Conservation (phyloP, 2,888 invertebrate species). For the Eupithecia insigniata region DNA sequence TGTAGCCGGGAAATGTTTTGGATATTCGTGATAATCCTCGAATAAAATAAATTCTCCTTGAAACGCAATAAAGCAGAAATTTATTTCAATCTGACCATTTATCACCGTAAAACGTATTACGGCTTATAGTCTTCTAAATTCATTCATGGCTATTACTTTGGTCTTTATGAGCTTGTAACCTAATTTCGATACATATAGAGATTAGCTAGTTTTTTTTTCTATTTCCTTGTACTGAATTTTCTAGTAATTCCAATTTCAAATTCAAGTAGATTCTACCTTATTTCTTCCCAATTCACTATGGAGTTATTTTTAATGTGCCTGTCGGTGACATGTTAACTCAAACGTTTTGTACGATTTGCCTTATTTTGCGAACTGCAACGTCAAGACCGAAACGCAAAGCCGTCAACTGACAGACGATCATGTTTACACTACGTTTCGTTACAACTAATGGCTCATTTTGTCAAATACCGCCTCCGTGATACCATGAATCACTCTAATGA, state of each 20-base stretch:
- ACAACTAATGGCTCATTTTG: constrained; percentile 73
- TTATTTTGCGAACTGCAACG: constrained; percentile 38
- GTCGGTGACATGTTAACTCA: constrained; percentile 7
- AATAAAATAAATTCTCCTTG: constrained; percentile 34
- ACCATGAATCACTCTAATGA: constrained; percentile 70
- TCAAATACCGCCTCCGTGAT: constrained; percentile 61
- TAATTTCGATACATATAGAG: background rate
- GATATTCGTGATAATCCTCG: constrained; percentile 32
- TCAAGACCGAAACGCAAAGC: constrained; percentile 14
- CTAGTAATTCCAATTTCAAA: background rate
- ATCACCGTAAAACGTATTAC: constrained; percentile 21
- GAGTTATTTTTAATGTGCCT: background rate
- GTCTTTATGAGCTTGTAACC: constrained; percentile 5
- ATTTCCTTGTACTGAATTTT: background rate
- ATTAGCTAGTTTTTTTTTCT: background rate
- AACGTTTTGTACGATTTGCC: background rate
- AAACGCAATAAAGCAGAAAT: constrained; percentile 13
- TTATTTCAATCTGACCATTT: constrained; percentile 16
- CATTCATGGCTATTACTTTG: constrained; percentile 1
- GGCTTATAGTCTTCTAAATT: background rate
- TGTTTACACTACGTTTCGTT: constrained; percentile 71
- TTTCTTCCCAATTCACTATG: background rate
- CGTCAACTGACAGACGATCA: constrained; percentile 56
- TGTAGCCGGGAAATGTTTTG: constrained; percentile 44
- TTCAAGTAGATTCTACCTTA: background rate